Evolutionary conservation across 2,113 vertebrate species (phyloP).

Genomic region (Syngnathoides biaculeatus): DNA sequence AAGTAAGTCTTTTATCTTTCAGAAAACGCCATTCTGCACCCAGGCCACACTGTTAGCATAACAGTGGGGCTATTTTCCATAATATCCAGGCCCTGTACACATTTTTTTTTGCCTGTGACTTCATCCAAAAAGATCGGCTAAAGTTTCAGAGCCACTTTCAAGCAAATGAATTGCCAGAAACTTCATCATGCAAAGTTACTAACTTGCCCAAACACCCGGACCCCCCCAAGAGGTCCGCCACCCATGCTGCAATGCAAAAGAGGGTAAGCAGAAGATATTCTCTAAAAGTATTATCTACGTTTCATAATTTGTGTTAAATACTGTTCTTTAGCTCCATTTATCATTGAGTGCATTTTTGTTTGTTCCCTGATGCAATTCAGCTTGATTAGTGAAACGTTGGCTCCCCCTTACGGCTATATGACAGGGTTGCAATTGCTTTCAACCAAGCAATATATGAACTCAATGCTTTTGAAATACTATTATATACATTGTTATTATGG

Average conservation of each 20-base stretch:
- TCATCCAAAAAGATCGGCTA: not conserved
- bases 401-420: constrained; percentile 26
- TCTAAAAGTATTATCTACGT: not conserved
- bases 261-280: not conserved
- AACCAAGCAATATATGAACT: not conserved
- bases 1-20: too few species aligned
- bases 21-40: too few species aligned
- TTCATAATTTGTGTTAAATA: not conserved
- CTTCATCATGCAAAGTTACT: too few species aligned
- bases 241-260: too few species aligned
- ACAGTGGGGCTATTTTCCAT: too few species aligned
- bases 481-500: not conserved
- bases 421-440: not conserved
- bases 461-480: too few species aligned
- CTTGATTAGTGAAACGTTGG: constrained; percentile 13
- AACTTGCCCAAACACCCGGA: not conserved
- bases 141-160: not conserved
- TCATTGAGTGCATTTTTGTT: not conserved
- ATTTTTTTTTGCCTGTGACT: too few species aligned
- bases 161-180: not conserved
- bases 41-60: too few species aligned
- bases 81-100: too few species aligned
- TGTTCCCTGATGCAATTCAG: not conserved
- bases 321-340: not conserved
- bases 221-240: not conserved